Evolutionary conservation across 2,797 vertebrate genomes (phyloP), one percentile per base, ranked within the genome.

Genomic region (Chloroceryle inda): DNA sequence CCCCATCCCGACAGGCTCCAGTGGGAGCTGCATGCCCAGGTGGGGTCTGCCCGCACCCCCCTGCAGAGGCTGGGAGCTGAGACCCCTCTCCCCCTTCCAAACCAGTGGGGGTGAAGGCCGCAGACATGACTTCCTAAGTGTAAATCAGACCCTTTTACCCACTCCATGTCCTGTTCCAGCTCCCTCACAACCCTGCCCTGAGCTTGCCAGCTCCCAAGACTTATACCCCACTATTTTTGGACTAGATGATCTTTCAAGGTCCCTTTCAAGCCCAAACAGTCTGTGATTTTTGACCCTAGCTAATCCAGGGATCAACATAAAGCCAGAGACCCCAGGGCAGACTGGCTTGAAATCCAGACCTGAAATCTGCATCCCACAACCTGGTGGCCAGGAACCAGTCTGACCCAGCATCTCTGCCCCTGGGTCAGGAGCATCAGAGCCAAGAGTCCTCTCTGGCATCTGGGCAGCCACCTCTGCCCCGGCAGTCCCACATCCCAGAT

Each of bases 401-500:
- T 68, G 58, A 75, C 12, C 83, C 72, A 6, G 10, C 40, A 82
- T 49, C 20, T 11, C 20, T 10, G 3, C 10, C 47, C 49, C 73
- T 4, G 1, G 19, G 3, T 1, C 1, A 1, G 50, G 5, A 82
- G 35, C 66, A 81, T 8, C 47, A 58, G 37, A 56, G 23, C 35
- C 2, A 0, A 27, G 47, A 22, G 29, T 29, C 23, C 55, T 11
- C 20, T 44, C 5, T 2, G 3, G 38, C 1, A 5, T 0, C 0
- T 0, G 0, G 16, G 12, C 6, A 5, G 58, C 35, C 42, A 45
- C n/a, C 31, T 33, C 62, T 14, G 31, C 37, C 16, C 73, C 21
- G 63, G 40, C 81, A 74, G 33, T 35, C 8, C n/a, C 40, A 4
- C 9, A 24, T 35, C n/a, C 56, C 68, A 29, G 27, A 13, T 31